Conservation (phyloP, 2,797 vertebrate genomes). For the Esox lucius region DNA sequence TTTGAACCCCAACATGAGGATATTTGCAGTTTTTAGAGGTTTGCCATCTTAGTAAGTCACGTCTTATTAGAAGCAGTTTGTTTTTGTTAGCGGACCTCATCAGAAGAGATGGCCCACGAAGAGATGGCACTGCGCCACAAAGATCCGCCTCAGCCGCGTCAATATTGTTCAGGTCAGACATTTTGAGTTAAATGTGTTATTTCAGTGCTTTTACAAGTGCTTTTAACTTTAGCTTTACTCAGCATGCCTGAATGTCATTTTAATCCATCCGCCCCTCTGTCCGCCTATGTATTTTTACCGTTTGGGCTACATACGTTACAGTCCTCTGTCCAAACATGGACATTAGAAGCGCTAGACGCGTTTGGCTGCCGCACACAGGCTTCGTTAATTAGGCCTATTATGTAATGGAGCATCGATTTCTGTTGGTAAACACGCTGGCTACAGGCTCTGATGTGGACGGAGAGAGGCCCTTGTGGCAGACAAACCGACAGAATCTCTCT, state of each 20-base stretch:
- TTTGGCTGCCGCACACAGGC: slow-evolving; percentile 21
- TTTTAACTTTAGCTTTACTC: background rate
- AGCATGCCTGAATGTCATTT: slow-evolving; percentile 10
- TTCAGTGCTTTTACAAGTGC: background rate
- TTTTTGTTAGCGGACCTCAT: background rate
- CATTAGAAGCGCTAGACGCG: slow-evolving; percentile 19
- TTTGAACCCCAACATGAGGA: background rate
- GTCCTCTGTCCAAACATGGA: slow-evolving; percentile 19
- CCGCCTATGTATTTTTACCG: slow-evolving; percentile 17
- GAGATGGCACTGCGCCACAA: background rate
- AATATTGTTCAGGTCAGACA: background rate
- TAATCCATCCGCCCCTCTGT: background rate
- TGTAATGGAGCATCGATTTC: slow-evolving; percentile 48
- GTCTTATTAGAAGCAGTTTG: background rate
- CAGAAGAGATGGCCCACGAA: background rate
- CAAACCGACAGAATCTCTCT: background rate
- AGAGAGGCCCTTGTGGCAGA: background rate
- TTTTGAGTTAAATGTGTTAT: background rate
- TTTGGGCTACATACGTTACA: slow-evolving; percentile 20
- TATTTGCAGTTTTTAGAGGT: background rate
- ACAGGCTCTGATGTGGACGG: slow-evolving; percentile 18
- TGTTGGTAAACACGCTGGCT: slow-evolving; percentile 38
- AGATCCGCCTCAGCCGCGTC: background rate
- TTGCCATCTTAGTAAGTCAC: background rate
- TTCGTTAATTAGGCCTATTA: slow-evolving; percentile 43